Evolutionary conservation across 2,797 vertebrate species (phyloP), one percentile per base, ranked within the genome.

Genomic region (Gouania willdenowi): DNA sequence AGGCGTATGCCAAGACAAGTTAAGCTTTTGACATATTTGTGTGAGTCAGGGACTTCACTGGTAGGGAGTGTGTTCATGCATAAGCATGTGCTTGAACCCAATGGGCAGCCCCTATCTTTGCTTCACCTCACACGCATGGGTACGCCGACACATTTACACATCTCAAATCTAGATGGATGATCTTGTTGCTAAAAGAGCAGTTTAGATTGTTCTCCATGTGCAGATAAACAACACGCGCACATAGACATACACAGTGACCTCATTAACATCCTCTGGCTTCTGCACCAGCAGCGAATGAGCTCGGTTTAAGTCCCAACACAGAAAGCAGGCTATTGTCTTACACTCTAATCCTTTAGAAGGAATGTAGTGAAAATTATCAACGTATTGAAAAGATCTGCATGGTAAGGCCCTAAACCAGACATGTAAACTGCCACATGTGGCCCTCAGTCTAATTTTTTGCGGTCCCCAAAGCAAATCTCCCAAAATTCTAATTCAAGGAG

Each of bases 11-110:
- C 71, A 67, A 39, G 66, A 60, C 44, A 45, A 59, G 71, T 76
- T 80, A 80, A 83, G 71, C 67, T 61, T 61, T 40, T 71, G 76
- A 75, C 69, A 66, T 51, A 45, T 71, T 73, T 62, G 59, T 65
- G 55, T 65, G 75, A 70, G 62, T 76, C 69, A 51, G 58, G 75
- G 75, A 66, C 74, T 61, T 71, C 56, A 47, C 60, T 52, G 62
- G 66, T 41, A 59, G 46, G 56, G 64, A 52, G 63, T 64, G 75
- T 80, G 74, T 65, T 78, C 75, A 71, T 75, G 71, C 71, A 83
- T 81, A 77, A 72, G 58, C 44, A 56, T 71, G 51, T 28, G 55
- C 41, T 62, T 47, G 51, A 69, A 59, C 55, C 53, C 45, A 51
- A 36, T 40, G 42, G 61, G 60, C 52, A 51, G 41, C 54, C 50